Percentiles rank a stretch among this genome's conserved stretches.
phyloP scores from a whole-genome alignment of 2,888 invertebrate species.

The Lordiphosa andalusiaca region DNA sequence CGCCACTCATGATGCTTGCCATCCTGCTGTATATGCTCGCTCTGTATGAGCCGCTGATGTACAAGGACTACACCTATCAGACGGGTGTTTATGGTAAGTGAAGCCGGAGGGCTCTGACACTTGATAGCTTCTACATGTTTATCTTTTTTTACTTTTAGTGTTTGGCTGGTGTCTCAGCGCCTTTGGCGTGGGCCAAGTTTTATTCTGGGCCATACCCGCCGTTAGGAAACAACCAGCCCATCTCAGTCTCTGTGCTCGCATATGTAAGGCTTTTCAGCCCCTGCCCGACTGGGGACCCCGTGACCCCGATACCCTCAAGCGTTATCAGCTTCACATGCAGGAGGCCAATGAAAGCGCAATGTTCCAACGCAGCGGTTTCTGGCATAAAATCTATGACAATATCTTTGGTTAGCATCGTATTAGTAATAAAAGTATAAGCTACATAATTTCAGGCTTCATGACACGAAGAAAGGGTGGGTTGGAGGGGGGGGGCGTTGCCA shows the following conservation, averaged over 20 bases:
- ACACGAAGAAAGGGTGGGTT: conserved; percentile 19
- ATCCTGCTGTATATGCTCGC: conserved; percentile 87
- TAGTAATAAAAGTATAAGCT: conserved; percentile 53
- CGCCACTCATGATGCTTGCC: conserved; percentile 85
- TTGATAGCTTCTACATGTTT: conserved; percentile 17
- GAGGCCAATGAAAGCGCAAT: conserved; percentile 56
- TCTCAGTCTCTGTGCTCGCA: conserved; percentile 52
- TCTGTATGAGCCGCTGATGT: conserved; percentile 83
- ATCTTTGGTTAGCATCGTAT: conserved; percentile 74
- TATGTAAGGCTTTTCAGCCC: conserved; percentile 75
- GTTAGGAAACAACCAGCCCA: conserved; percentile 57
- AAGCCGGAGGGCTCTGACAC: too few relatives aligned
- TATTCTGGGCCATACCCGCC: conserved; percentile 78
- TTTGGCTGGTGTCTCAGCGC: conserved; percentile 81
- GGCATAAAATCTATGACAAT: conserved; percentile 78
- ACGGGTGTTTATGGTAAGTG: conserved; percentile 82
- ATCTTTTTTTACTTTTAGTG: conserved; percentile 45
- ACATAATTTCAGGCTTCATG: conserved; percentile 39
- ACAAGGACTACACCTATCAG: conserved; percentile 84
- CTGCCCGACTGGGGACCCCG: conserved; percentile 77
- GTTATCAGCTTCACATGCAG: conserved; percentile 78
- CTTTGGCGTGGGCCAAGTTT: conserved; percentile 81
- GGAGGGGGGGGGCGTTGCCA: neutral
- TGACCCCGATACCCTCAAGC: conserved; percentile 79
- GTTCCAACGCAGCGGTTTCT: conserved; percentile 74